These are phyloP conservation scores for Corythornis vintsioides DNA, from an alignment of 2,113 vertebrate species.

Conservation along the genomic window DNA sequence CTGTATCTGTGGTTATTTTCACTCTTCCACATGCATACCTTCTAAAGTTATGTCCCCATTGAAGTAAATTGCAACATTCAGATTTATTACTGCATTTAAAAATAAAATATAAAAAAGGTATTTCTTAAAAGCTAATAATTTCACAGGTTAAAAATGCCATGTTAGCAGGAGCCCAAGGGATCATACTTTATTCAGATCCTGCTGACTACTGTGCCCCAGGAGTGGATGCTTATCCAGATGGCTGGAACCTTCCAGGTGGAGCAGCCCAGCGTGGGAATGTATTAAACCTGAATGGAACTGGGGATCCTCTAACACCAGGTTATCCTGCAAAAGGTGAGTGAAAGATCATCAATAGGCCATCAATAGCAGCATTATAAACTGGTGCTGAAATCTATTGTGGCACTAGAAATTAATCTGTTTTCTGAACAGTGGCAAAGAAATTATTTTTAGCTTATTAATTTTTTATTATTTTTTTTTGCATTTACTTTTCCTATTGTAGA, in stretches of 20 bases:
- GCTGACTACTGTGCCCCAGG: slow-evolving; percentile 89
- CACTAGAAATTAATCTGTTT: not conserved
- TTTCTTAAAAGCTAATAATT: not conserved
- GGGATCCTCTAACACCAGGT: slow-evolving; percentile 94
- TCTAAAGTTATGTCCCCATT: not conserved
- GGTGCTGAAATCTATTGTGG: not conserved
- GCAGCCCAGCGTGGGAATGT: slow-evolving; percentile 94
- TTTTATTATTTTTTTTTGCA: not conserved
- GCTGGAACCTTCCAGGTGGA: slow-evolving; percentile 92
- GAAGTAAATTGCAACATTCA: not conserved
- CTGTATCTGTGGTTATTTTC: not conserved
- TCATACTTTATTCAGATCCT: slow-evolving; percentile 94
- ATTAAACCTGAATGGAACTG: slow-evolving; percentile 90
- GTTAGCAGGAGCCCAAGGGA: slow-evolving; percentile 84
- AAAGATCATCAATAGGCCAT: not conserved
- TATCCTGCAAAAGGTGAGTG: slow-evolving; percentile 94
- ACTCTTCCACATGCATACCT: not conserved
- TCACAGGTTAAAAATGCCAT: slow-evolving; percentile 93
- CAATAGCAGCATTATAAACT: not conserved
- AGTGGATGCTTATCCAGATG: slow-evolving; percentile 85
- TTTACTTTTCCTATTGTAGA: not conserved
- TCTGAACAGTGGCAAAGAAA: not conserved
- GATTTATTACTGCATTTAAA: not conserved
- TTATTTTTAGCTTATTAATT: not conserved
- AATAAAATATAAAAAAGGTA: too few species aligned